Percentiles rank a stretch among this genome's conserved stretches.
phyloP scores from a whole-genome alignment of 2,797 vertebrate species.

The Aratinga solstitialis region DNA sequence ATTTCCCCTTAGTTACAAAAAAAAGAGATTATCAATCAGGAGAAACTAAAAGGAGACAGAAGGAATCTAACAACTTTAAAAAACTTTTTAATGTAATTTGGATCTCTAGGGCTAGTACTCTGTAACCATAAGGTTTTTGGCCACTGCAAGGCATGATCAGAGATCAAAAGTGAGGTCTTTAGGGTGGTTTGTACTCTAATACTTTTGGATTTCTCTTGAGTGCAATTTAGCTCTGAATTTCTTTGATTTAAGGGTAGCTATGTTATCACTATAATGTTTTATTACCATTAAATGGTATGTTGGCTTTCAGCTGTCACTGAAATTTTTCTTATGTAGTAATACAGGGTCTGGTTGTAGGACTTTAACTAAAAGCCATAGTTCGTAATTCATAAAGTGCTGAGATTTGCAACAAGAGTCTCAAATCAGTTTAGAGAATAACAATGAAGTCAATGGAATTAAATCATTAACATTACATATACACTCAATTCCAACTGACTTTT shows the following conservation, averaged over 20 bases:
- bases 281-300: not conserved
- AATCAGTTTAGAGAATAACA: slow-evolving; percentile 21
- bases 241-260: not conserved
- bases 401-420: not conserved
- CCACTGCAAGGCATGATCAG: not conserved
- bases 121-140: not conserved
- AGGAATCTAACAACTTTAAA: not conserved
- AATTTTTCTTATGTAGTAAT: not conserved
- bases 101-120: not conserved
- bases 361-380: not conserved
- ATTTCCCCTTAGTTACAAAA: not conserved
- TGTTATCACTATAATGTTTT: not conserved
- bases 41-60: not conserved
- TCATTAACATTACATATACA: not conserved
- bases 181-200: not conserved
- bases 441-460: not conserved
- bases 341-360: not conserved
- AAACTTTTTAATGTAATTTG: not conserved
- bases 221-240: not conserved
- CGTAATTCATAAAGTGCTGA: not conserved
- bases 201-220: not conserved
- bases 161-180: not conserved
- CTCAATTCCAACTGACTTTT: not conserved
- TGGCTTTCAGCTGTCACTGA: not conserved
- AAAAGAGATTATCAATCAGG: not conserved